Evolutionary conservation across 1,140 invertebrate genomes (phyloP).

Genomic region (Musca domestica): DNA sequence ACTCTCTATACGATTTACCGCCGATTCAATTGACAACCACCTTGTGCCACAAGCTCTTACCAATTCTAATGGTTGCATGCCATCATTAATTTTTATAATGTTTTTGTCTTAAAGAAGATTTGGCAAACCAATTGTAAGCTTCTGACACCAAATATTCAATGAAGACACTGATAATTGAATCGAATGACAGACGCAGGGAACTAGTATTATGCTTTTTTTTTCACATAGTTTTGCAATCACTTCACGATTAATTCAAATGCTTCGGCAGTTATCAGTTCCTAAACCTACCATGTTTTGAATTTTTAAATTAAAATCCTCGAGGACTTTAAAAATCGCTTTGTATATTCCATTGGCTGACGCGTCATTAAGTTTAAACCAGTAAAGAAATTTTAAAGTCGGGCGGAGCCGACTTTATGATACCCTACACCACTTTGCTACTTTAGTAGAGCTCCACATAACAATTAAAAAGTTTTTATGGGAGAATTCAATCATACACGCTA

Average conservation of each 20-base stretch:
- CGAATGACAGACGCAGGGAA: constrained; percentile 5
- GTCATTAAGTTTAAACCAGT: too few species aligned
- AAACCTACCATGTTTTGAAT: background rate
- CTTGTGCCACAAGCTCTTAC: background rate
- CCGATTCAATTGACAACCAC: background rate
- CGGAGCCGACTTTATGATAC: too few species aligned
- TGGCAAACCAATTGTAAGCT: constrained; percentile 6
- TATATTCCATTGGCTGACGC: too few species aligned
- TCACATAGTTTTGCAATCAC: background rate
- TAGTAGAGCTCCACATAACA: too few species aligned
- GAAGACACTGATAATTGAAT: background rate
- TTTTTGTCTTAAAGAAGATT: background rate
- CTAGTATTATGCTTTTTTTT: background rate
- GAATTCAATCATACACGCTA: too few species aligned
- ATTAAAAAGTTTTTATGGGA: too few species aligned
- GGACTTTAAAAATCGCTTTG: too few species aligned
- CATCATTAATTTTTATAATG: too few species aligned
- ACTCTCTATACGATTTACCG: background rate
- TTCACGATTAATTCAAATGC: background rate
- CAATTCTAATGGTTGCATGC: background rate
- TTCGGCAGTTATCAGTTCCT: constrained; percentile 6
- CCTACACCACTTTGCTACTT: too few species aligned
- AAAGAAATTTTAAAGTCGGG: too few species aligned
- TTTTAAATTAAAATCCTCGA: background rate
- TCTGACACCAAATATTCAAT: background rate